Evolutionary conservation across 1,140 invertebrate genomes (phyloP).

Genomic region (Brachystomella parvula): DNA sequence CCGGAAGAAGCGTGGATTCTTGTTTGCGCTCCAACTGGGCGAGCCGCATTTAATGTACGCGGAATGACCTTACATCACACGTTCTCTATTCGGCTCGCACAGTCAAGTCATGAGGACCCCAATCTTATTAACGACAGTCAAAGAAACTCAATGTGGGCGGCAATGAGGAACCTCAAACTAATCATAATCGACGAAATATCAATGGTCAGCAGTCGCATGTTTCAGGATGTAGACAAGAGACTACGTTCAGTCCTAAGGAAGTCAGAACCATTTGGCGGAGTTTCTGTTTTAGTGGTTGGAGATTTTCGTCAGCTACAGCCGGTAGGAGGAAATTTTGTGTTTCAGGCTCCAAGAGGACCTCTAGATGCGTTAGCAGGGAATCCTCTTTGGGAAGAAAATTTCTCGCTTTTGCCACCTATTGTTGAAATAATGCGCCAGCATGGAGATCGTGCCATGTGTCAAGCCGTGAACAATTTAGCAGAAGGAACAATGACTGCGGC

Average conservation of each 20-base stretch:
- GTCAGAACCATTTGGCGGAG: constrained; percentile 35
- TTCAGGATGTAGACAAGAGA: constrained; percentile 37
- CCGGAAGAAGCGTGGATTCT: constrained; percentile 28
- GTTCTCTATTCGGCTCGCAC: constrained; percentile 39
- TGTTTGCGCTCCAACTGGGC: constrained; percentile 40
- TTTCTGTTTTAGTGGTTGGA: constrained; percentile 34
- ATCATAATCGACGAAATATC: constrained; percentile 44
- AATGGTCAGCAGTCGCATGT: constrained; percentile 40
- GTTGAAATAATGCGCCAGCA: constrained; percentile 26
- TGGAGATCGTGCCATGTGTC: not conserved
- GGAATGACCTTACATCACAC: constrained; percentile 42
- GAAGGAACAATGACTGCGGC: constrained; percentile 5
- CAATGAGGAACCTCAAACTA: constrained; percentile 39
- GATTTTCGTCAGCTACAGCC: constrained; percentile 38
- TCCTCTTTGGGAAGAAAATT: constrained; percentile 7
- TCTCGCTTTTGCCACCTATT: constrained; percentile 15
- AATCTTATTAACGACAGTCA: constrained; percentile 27
- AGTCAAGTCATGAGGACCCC: constrained; percentile 20
- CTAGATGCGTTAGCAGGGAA: not conserved
- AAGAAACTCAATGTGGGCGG: constrained; percentile 32
- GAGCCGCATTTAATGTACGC: constrained; percentile 41
- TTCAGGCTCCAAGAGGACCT: not conserved
- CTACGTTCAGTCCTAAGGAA: constrained; percentile 41
- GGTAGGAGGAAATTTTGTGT: constrained; percentile 14
- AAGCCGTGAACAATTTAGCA: constrained; percentile 20